phyloP scores from a whole-genome alignment of 2,113 vertebrate species.

The Phaethon lepturus region DNA sequence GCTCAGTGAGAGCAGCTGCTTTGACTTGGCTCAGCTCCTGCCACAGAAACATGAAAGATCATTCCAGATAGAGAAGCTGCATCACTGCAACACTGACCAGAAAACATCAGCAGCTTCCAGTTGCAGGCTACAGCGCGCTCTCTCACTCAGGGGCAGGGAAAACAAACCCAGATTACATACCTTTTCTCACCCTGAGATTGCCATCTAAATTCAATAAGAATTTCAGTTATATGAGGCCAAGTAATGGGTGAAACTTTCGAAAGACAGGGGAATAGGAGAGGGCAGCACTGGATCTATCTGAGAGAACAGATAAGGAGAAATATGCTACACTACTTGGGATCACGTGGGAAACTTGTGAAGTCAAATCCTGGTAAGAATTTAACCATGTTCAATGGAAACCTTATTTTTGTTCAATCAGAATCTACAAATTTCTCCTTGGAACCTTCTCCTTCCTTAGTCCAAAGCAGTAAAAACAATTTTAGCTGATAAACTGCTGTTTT shows the following conservation, averaged over 20 bases:
- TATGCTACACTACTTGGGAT: not conserved
- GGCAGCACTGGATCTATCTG: not conserved
- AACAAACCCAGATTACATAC: not conserved
- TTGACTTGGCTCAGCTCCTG: slow-evolving; percentile 89
- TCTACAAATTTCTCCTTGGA: not conserved
- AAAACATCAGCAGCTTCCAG: not conserved
- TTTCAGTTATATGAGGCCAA: not conserved
- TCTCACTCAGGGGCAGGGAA: not conserved
- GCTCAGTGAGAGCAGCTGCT: slow-evolving; percentile 77
- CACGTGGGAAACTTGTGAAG: not conserved
- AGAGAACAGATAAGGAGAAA: not conserved
- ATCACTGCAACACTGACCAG: not conserved
- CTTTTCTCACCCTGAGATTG: not conserved
- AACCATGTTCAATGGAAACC: not conserved
- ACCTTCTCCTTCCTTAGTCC: not conserved
- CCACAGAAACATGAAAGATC: not conserved
- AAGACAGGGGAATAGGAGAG: not conserved
- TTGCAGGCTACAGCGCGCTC: no score
- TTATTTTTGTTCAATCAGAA: not conserved
- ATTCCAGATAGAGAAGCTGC: not conserved
- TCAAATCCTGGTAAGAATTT: not conserved
- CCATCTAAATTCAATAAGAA: not conserved
- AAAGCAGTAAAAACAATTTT: not conserved
- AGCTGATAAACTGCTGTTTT: not conserved
- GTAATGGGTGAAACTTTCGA: not conserved